Percentiles rank a stretch among this genome's conserved stretches.
These are phyloP conservation scores for Arctocebus calabarensis DNA, from an alignment of 2,797 vertebrate genomes.

Conservation along the genomic window DNA sequence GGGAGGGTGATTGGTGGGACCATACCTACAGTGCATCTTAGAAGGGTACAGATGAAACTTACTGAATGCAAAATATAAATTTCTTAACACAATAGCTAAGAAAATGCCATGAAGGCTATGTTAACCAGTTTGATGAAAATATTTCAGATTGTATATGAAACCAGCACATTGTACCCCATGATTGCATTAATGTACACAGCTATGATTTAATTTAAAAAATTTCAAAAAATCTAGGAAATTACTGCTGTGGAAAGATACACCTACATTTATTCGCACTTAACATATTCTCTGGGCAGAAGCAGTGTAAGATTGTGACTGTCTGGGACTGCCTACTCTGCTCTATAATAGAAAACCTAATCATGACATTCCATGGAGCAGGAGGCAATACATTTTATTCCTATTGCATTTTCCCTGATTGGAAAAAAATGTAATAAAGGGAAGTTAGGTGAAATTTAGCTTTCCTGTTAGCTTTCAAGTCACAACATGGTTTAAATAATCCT, in stretches of 20 bases:
- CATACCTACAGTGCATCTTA: too few species aligned
- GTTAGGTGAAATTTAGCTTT: conserved; percentile 51
- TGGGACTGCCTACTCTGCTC: not conserved
- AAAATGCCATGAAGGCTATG: too few species aligned
- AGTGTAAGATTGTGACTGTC: not conserved
- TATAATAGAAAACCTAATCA: conserved; percentile 50
- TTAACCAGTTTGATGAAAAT: too few species aligned
- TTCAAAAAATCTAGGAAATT: conserved; percentile 10
- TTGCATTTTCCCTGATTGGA: not conserved
- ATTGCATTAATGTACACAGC: too few species aligned
- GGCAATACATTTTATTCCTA: not conserved
- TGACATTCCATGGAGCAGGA: conserved; percentile 22
- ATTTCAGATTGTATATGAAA: too few species aligned
- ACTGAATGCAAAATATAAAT: too few species aligned
- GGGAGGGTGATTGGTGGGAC: too few species aligned
- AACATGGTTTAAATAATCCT: conserved; percentile 30
- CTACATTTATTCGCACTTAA: conserved; percentile 22
- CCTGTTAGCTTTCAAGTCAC: conserved; percentile 58
- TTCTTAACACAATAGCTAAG: too few species aligned
- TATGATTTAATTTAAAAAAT: too few species aligned
- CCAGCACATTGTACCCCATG: too few species aligned
- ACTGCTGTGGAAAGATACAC: conserved; percentile 8
- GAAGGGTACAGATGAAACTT: too few species aligned
- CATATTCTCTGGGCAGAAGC: conserved; percentile 41
- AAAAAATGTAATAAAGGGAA: conserved; percentile 33